phyloP scores from a whole-genome alignment of 2,888 invertebrate species.

The Platynereis dumerilii region DNA sequence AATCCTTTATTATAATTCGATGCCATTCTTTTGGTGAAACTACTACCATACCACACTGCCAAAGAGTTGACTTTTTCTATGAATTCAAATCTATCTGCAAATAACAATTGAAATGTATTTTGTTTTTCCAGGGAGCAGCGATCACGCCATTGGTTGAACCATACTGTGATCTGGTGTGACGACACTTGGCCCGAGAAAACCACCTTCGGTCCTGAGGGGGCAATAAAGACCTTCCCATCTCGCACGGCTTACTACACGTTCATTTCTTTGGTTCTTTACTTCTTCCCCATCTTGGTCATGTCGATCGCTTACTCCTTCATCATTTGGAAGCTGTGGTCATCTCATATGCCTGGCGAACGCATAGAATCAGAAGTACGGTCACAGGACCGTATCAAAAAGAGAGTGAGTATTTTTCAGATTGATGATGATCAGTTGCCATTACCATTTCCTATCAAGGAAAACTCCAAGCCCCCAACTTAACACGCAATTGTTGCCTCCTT shows the following conservation, averaged over 20 bases:
- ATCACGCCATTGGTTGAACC: constrained; percentile 78
- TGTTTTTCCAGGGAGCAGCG: constrained; percentile 63
- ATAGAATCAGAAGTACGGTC: constrained; percentile 53
- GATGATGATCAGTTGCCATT: too few relatives aligned
- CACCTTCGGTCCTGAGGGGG: constrained; percentile 24
- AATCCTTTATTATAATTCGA: too few relatives aligned
- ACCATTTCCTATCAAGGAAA: too few relatives aligned
- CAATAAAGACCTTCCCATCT: constrained; percentile 52
- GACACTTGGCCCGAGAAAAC: constrained; percentile 65
- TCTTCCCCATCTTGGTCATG: constrained; percentile 79
- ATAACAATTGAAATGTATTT: too few relatives aligned
- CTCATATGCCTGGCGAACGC: constrained; percentile 60
- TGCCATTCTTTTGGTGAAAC: too few relatives aligned
- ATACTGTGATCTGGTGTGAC: constrained; percentile 77
- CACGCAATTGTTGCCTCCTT: too few relatives aligned
- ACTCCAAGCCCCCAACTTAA: too few relatives aligned
- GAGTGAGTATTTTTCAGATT: too few relatives aligned
- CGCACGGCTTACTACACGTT: constrained; percentile 80
- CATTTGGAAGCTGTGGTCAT: constrained; percentile 70
- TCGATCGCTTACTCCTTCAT: constrained; percentile 77
- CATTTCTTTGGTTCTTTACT: constrained; percentile 76
- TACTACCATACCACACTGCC: too few relatives aligned
- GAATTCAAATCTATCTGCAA: too few relatives aligned
- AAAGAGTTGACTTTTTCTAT: too few relatives aligned
- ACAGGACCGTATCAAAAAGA: constrained; percentile 56